These are phyloP conservation scores for Apodemus agrarius DNA, from an alignment of 2,797 vertebrate species.

Conservation along the genomic window DNA sequence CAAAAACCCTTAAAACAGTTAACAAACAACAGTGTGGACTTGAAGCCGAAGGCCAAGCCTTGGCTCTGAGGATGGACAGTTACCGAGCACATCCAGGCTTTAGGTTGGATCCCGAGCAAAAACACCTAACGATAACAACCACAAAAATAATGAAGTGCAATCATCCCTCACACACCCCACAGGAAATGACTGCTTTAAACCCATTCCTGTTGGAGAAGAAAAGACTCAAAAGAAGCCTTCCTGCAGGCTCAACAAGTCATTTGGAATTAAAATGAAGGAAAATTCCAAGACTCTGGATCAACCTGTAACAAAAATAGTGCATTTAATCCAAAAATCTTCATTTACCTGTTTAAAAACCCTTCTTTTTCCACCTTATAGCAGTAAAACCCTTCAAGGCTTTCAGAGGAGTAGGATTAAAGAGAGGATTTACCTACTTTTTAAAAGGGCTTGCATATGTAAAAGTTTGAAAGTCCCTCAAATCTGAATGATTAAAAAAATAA, in stretches of 20 bases:
- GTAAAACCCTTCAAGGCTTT: slow-evolving; percentile 42
- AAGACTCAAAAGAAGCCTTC: background rate
- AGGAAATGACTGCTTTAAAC: background rate
- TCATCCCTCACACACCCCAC: background rate
- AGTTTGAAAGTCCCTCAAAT: slow-evolving; percentile 58
- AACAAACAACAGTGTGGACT: background rate
- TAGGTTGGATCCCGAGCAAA: background rate
- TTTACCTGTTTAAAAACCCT: background rate
- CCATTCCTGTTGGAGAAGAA: slow-evolving; percentile 49
- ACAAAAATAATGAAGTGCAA: background rate
- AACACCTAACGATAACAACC: background rate
- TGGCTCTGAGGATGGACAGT: background rate
- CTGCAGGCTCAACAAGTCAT: slow-evolving; percentile 11
- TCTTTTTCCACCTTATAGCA: background rate
- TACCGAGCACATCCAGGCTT: too few species aligned
- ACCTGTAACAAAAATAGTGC: slow-evolving; percentile 58
- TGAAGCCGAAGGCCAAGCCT: background rate
- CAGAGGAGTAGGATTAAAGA: slow-evolving; percentile 62
- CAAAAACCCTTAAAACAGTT: background rate
- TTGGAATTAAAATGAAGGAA: slow-evolving; percentile 41
- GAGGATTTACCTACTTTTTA: slow-evolving; percentile 60
- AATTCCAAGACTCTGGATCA: slow-evolving; percentile 42
- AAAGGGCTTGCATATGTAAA: slow-evolving; percentile 56
- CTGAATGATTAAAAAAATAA: slow-evolving; percentile 10
- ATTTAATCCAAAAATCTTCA: slow-evolving; percentile 59